Evolutionary conservation across 2,797 vertebrate genomes (phyloP).

Genomic region (Enteromius argenteus): DNA sequence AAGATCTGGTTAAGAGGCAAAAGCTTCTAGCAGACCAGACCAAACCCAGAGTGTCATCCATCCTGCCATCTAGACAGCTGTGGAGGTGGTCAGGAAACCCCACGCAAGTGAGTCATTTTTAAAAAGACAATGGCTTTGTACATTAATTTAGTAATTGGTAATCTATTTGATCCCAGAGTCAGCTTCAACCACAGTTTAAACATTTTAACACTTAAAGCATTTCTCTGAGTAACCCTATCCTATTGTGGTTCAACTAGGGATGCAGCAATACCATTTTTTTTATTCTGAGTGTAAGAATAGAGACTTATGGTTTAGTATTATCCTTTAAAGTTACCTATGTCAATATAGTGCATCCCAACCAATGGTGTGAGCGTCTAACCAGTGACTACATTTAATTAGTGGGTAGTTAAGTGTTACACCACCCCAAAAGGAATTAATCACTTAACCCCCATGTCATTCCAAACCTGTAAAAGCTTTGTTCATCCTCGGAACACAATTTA

Average conservation of each 20-base stretch:
- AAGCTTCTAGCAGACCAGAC: slow-evolving; percentile 88
- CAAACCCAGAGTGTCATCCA: slow-evolving; percentile 89
- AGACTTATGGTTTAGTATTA: neutral
- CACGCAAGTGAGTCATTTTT: slow-evolving; percentile 86
- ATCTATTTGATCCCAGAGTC: neutral
- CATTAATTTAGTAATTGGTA: neutral
- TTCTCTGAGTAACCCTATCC: neutral
- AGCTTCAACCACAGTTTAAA: neutral
- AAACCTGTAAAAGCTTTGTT: too few relatives aligned
- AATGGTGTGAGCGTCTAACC: neutral
- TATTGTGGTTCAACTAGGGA: neutral
- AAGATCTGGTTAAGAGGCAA: slow-evolving; percentile 91
- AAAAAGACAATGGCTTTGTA: neutral
- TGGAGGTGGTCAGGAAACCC: slow-evolving; percentile 99
- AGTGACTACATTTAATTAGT: neutral
- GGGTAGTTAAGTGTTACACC: neutral
- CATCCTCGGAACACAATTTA: too few relatives aligned
- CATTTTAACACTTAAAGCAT: neutral
- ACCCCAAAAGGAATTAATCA: too few relatives aligned
- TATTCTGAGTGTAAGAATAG: neutral
- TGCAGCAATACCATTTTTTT: neutral
- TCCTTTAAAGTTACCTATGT: neutral
- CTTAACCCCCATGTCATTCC: too few relatives aligned
- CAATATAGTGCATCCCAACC: neutral
- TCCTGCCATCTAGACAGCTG: slow-evolving; percentile 88